phyloP scores from a whole-genome alignment of 2,888 invertebrate species.

The Cerastoderma edule region DNA sequence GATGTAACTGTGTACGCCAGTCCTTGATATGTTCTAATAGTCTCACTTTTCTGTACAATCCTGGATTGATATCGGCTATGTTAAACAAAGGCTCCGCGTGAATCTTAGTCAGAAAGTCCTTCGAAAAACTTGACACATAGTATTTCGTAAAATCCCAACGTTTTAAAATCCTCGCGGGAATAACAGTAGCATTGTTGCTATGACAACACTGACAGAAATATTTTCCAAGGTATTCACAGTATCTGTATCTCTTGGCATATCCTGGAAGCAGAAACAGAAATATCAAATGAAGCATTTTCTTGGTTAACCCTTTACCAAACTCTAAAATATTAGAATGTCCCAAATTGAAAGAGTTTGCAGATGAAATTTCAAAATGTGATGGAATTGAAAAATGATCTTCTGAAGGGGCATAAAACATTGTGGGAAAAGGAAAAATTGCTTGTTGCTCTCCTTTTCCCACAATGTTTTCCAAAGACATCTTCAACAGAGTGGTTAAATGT shows the following conservation, averaged over 20 bases:
- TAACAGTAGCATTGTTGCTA: conserved; percentile 89
- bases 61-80: conserved; percentile 89
- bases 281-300: no score
- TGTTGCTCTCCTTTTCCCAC: no score
- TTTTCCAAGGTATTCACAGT: conserved; percentile 92
- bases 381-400: no score
- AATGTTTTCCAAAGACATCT: no score
- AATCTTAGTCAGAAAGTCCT: conserved; percentile 90
- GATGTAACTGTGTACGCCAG: conserved; percentile 88
- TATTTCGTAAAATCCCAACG: conserved; percentile 87
- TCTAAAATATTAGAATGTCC: no score
- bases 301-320: no score
- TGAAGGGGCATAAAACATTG: no score
- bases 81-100: conserved; percentile 91
- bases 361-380: no score
- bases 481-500: no score
- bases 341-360: no score
- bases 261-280: conserved; percentile 73
- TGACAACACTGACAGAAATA: conserved; percentile 95
- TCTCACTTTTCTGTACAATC: conserved; percentile 88
- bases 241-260: conserved; percentile 90
- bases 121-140: conserved; percentile 92
- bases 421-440: no score
- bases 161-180: conserved; percentile 85
- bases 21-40: conserved; percentile 87